phyloP scores from a whole-genome alignment of 2,888 invertebrate species.

The Drosophila maculinotata region DNA sequence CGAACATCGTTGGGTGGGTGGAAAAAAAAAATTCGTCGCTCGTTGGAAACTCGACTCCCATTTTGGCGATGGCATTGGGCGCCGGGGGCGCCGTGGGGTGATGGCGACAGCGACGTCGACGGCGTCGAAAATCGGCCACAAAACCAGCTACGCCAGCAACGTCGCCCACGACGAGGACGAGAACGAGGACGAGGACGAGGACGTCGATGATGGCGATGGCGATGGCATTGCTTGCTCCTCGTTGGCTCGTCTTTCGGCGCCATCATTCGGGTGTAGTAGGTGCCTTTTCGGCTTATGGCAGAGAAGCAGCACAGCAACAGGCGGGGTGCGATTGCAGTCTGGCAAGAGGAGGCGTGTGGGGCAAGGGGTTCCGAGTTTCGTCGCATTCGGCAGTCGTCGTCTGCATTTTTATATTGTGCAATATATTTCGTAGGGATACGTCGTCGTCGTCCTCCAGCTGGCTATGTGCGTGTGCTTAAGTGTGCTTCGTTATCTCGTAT shows the following conservation, averaged over 20 bases:
- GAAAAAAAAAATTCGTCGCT: constrained; percentile 66
- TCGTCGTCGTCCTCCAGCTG: constrained; percentile 37
- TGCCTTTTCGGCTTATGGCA: constrained; percentile 74
- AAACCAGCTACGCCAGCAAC: constrained; percentile 61
- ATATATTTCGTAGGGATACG: constrained; percentile 77
- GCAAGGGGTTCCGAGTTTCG: constrained; percentile 13
- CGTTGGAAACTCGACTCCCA: constrained; percentile 63
- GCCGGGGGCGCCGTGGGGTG: background rate
- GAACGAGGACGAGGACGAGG: constrained; percentile 27
- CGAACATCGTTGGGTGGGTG: constrained; percentile 46
- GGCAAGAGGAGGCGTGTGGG: background rate
- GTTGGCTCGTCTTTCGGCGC: constrained; percentile 71
- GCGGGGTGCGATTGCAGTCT: constrained; percentile 11
- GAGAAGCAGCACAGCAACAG: constrained; percentile 9
- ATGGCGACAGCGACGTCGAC: constrained; percentile 26
- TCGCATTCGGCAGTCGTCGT: constrained; percentile 73
- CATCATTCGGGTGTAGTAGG: constrained; percentile 54
- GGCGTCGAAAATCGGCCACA: constrained; percentile 81
- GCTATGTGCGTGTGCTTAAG: constrained; percentile 71
- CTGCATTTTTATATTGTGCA: constrained; percentile 79
- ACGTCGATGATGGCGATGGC: constrained; percentile 35
- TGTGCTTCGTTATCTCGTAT: constrained; percentile 81
- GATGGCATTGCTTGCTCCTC: constrained; percentile 64
- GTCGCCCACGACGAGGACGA: constrained; percentile 19
- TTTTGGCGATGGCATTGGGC: constrained; percentile 23